Evolutionary conservation across 2,113 vertebrate genomes (phyloP), one percentile per base, ranked within the genome.

Genomic region (Cyanistes caeruleus): DNA sequence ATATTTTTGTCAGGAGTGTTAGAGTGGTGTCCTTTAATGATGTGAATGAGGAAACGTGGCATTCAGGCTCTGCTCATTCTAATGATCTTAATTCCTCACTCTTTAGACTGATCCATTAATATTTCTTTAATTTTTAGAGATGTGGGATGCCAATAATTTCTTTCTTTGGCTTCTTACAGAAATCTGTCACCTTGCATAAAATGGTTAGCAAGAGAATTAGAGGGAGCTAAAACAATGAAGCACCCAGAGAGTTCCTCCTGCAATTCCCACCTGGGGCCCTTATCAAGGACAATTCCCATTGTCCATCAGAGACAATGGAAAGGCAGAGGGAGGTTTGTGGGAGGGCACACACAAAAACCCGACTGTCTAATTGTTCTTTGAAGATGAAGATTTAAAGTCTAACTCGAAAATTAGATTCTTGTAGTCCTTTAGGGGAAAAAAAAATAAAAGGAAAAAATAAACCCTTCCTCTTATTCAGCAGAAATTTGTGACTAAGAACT

Each of bases 121-220:
- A 94, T 81, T 92, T 84, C 41, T 67, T 19, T 69, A 46, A 73
- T 74, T 91, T 96, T 67, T 89, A 81, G 90, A 73, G 24, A 28
- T 63, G 15, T 46, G 46, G 8, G 43, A 83, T 27, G 11, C 49
- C 62, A 92, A 87, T 87, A 4, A 94, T 69, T 59, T 87, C 25
- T 83, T 95, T 56, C 41, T 90, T 97, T 90, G 93, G 35, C 46
- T 97, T 97, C 90, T 60, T 19, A 82, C 81, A 90, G 52, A 78
- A 97, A 94, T 69, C 85, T 96, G 28, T 94, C 67, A 83, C 75
- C 93, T 95, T 77, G 51, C 53, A 95, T 93, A 76, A 95, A 95
- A 94, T 46, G 64, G 15, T 84, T 58, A 63, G n/a, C 63, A 73
- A 69, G 49, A 85, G 24, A 82, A 94, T 59, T 70, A 89, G 52